These are phyloP conservation scores for Pungitius pungitius DNA, from an alignment of 2,113 vertebrate genomes.

Conservation along the genomic window DNA sequence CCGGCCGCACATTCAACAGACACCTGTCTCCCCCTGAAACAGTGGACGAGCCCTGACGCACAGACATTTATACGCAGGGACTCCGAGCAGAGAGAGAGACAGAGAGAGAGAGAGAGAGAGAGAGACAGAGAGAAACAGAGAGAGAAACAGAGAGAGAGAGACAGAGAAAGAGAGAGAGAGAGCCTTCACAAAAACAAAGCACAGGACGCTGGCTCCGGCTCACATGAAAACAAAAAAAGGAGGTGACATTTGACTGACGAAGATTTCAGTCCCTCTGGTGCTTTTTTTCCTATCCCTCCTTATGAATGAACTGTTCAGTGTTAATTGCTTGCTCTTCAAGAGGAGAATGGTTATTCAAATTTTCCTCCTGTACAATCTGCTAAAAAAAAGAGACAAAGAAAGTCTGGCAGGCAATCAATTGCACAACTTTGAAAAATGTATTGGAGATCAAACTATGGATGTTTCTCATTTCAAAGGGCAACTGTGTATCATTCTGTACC, in stretches of 20 bases:
- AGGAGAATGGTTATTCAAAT: slow-evolving; percentile 57
- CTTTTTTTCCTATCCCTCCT: slow-evolving; percentile 62
- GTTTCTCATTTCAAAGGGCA: slow-evolving; percentile 75
- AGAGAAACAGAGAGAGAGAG: too few relatives aligned
- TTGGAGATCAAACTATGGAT: slow-evolving; percentile 63
- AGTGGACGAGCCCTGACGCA: slow-evolving; percentile 46
- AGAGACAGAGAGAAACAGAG: too few relatives aligned
- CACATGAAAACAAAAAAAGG: slow-evolving; percentile 43
- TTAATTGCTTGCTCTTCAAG: slow-evolving; percentile 74
- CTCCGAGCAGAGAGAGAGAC: slow-evolving; percentile 49
- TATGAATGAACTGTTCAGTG: slow-evolving; percentile 69
- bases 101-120: too few relatives aligned
- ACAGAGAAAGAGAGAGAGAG: too few relatives aligned
- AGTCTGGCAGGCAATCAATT: slow-evolving; percentile 59
- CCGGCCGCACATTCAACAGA: slow-evolving; percentile 40
- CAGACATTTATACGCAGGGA: slow-evolving; percentile 62
- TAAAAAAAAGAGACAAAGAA: slow-evolving; percentile 53
- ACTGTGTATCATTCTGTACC: slow-evolving; percentile 75
- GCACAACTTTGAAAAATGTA: slow-evolving; percentile 73
- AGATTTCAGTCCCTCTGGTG: slow-evolving; percentile 70
- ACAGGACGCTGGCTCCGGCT: slow-evolving; percentile 52
- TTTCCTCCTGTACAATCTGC: slow-evolving; percentile 64
- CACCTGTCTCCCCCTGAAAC: slow-evolving; percentile 60
- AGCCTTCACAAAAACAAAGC: slow-evolving; percentile 38
- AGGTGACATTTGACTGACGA: slow-evolving; percentile 67